These are phyloP conservation scores for Selene dorsalis DNA, from an alignment of 2,797 vertebrate species.

Conservation along the genomic window DNA sequence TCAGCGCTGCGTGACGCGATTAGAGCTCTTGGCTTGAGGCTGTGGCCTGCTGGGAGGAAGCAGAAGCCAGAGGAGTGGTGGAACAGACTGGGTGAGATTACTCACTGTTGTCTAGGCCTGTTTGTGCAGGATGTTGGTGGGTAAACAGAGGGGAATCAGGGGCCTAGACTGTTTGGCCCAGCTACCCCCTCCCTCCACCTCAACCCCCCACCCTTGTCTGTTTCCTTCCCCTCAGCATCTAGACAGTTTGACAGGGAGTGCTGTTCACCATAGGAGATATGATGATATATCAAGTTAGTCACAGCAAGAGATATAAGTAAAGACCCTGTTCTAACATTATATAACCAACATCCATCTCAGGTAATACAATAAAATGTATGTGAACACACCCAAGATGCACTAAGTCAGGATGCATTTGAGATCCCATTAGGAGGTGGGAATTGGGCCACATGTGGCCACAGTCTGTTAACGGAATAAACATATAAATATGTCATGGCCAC, in stretches of 20 bases:
- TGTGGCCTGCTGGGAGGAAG: conserved; percentile 59
- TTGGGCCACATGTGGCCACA: too few species aligned
- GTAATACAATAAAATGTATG: too few species aligned
- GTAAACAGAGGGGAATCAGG: conserved; percentile 72
- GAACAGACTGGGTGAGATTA: conserved; percentile 78
- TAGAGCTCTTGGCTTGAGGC: conserved; percentile 58
- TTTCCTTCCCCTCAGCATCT: conserved; percentile 58
- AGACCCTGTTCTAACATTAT: too few species aligned
- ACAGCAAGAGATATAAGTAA: background rate
- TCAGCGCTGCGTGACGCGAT: conserved; percentile 31
- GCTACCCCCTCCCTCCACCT: conserved; percentile 26
- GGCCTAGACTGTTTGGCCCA: conserved; percentile 44
- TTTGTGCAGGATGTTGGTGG: conserved; percentile 79
- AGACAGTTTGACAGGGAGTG: conserved; percentile 43
- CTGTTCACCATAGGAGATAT: background rate
- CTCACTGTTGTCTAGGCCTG: conserved; percentile 74
- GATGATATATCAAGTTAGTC: background rate
- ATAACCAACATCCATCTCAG: too few species aligned
- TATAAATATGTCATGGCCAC: too few species aligned
- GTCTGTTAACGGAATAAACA: too few species aligned
- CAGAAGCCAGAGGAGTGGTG: conserved; percentile 65
- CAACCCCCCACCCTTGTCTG: conserved; percentile 39
- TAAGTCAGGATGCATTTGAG: too few species aligned
- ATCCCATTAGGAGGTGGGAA: too few species aligned
- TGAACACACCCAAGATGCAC: too few species aligned